These are phyloP conservation scores for Geodia barretti DNA, from an alignment of 37 sponge, comb jelly and placozoan genomes.

Conservation along the genomic window DNA sequence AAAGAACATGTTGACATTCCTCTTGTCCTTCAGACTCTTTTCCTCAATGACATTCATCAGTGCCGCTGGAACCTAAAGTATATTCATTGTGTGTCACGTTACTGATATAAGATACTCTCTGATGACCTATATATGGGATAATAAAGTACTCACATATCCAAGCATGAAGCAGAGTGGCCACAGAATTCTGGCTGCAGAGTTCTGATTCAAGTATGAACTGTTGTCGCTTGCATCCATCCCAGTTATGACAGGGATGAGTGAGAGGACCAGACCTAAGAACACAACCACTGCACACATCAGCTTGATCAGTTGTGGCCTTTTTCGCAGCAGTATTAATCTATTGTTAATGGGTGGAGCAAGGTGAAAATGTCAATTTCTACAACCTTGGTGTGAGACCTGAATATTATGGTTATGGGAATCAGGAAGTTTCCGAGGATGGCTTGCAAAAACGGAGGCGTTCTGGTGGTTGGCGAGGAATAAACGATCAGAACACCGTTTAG, in stretches of 20 bases:
- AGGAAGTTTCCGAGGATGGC: slow-evolving; percentile 68
- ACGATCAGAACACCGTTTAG: slow-evolving; percentile 73
- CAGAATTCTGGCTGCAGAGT: slow-evolving; percentile 27
- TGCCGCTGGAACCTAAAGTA: slow-evolving; percentile 66
- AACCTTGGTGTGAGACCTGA: too few relatives aligned
- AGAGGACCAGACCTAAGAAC: slow-evolving; percentile 47
- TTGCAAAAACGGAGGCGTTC: slow-evolving; percentile 75
- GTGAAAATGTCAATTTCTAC: too few relatives aligned
- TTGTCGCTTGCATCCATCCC: slow-evolving; percentile 27
- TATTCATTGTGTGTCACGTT: background rate
- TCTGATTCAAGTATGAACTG: slow-evolving; percentile 13
- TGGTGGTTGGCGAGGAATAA: slow-evolving; percentile 42
- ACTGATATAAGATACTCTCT: too few relatives aligned
- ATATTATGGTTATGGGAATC: slow-evolving; percentile 61
- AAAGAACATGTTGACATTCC: slow-evolving; percentile 67
- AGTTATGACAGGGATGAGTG: slow-evolving; percentile 59
- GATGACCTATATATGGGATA: too few relatives aligned
- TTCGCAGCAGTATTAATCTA: slow-evolving; percentile 59
- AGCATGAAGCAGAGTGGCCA: slow-evolving; percentile 83
- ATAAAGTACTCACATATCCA: slow-evolving; percentile 82
- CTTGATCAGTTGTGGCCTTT: slow-evolving; percentile 55
- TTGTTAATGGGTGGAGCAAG: too few relatives aligned
- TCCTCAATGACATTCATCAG: slow-evolving; percentile 84
- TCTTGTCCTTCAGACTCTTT: slow-evolving; percentile 56
- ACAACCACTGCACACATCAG: slow-evolving; percentile 43